Evolutionary conservation across 30 jellyfish, hydroid and myxozoan genomes (phyloP), one percentile per base, ranked within the genome.

Genomic region (Hydractinia symbiolongicarpus): DNA sequence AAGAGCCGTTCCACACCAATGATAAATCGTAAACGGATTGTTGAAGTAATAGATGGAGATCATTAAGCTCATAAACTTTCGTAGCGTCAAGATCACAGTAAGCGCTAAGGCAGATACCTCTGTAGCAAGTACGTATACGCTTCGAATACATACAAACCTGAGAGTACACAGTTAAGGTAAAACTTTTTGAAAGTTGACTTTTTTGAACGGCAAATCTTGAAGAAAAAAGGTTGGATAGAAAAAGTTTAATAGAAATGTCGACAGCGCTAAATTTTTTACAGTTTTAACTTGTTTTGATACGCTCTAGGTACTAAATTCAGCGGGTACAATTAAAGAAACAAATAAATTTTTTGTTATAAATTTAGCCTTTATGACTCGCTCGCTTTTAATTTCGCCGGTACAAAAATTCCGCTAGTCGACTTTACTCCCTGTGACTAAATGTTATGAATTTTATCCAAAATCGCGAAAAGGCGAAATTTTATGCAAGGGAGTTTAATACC

Each of bases 1-100:
- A 6, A 91, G 87, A 6, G 72, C 58, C n/a, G 98, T 80, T 4
- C 98, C 98, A 7, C 84, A 50, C 98, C 98, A 91, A 81, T 91
- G 98, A 76, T 82, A 91, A 5, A 78, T 16, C 4, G 98, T 86
- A 81, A 91, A 91, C 30, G 96, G 93, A 57, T 91, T 91, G 68
- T 76, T 58, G 79, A 91, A 91, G 56, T 87, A 91, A 79, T 73
- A 62, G 5, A 91, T 83, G 7, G 98, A 91, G 16, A 86, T 76
- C 17, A 87, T 53, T 19, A 91, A 76, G 55, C 98, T 91, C 40
- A 91, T 9, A 83, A 91, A 91, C 66, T 87, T 86, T 53, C 98
- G 79, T 74, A 91, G 61, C 5, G 98, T 91, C 54, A 87, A 70
- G 55, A 91, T 84, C 56, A 91, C 83, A 14, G 98, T 91, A 7